These are phyloP conservation scores for Herminia tarsipennalis DNA, from an alignment of 2,888 invertebrate genomes.

Conservation along the genomic window DNA sequence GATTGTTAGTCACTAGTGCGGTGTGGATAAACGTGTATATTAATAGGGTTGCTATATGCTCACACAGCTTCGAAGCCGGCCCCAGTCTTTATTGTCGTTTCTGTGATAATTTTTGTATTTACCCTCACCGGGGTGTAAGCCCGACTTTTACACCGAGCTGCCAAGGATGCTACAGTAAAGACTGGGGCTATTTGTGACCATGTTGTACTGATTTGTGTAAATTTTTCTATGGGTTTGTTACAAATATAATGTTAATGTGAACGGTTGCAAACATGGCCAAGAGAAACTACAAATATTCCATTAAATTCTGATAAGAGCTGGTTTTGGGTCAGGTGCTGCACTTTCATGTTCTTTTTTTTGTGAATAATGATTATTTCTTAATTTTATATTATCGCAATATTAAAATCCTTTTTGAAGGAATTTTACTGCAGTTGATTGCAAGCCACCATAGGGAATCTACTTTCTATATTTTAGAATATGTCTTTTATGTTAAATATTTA, in stretches of 20 bases:
- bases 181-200: constrained; percentile 77
- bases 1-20: constrained; percentile 69
- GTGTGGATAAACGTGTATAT: constrained; percentile 71
- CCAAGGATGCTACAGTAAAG: constrained; percentile 51
- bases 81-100: constrained; percentile 69
- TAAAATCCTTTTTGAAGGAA: constrained; percentile 46
- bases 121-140: neutral
- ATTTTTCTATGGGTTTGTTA: constrained; percentile 83
- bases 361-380: constrained; percentile 54
- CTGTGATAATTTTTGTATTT: constrained; percentile 18
- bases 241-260: constrained; percentile 63
- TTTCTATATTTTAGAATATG: constrained; percentile 76
- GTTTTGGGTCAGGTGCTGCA: constrained; percentile 70
- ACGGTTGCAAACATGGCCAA: constrained; percentile 51
- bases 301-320: constrained; percentile 54
- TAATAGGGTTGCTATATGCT: constrained; percentile 68
- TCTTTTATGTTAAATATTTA: constrained; percentile 80
- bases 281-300: constrained; percentile 51
- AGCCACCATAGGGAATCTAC: constrained; percentile 71
- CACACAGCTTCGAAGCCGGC: constrained; percentile 70
- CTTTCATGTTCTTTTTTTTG: constrained; percentile 54
- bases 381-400: constrained; percentile 45
- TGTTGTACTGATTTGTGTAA: constrained; percentile 81
- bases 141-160: constrained; percentile 23
- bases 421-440: constrained; percentile 57